Percentiles rank a stretch among this genome's conserved stretches.
Evolutionary conservation across 2,113 vertebrate species (phyloP).

Genomic region (Pelecanoides urinatrix): DNA sequence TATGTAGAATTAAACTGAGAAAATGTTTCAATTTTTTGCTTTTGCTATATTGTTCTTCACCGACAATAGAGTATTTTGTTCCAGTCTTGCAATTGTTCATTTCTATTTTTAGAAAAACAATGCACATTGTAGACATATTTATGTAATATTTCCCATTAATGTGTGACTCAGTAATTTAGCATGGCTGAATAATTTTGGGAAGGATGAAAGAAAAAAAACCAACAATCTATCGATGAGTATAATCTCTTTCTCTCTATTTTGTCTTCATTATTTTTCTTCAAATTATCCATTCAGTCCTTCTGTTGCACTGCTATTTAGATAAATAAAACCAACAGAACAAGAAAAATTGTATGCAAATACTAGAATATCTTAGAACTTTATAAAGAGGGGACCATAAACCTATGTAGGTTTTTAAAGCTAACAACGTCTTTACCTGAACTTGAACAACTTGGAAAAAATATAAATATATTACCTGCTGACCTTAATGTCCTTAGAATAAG

Average conservation of each 20-base stretch:
- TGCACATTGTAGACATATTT: neutral
- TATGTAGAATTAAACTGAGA: neutral
- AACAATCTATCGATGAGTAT: neutral
- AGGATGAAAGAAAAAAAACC: neutral
- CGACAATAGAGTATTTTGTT: neutral
- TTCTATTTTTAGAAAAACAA: neutral
- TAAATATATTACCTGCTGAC: neutral
- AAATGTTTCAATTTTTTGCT: neutral
- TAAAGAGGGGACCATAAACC: neutral
- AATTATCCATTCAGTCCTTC: neutral
- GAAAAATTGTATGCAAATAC: neutral
- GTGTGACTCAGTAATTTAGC: neutral
- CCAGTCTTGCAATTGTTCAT: neutral
- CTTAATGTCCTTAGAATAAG: neutral
- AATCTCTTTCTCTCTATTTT: neutral
- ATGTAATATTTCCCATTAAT: neutral
- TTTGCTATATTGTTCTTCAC: neutral
- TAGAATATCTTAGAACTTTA: neutral
- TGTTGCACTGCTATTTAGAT: neutral
- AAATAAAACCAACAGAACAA: neutral
- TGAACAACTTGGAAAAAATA: neutral
- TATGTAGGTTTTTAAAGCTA: neutral
- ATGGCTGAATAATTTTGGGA: neutral
- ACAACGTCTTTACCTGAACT: neutral
- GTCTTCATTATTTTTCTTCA: neutral